Conservation (phyloP, 1,140 invertebrate genomes). For the Bicyclus anynana region DNA sequence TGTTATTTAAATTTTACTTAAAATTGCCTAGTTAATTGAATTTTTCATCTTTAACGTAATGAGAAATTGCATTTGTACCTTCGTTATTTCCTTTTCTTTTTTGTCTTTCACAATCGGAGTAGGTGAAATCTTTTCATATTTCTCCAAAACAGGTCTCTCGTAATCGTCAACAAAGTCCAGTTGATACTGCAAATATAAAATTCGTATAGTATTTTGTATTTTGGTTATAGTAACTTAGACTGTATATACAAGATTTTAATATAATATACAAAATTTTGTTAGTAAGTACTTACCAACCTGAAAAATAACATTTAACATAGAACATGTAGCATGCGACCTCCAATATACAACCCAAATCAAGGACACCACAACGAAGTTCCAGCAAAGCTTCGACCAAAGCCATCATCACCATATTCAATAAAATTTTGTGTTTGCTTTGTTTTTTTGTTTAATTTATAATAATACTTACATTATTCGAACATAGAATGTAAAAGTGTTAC, state of each 20-base stretch:
- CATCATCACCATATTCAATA: background rate
- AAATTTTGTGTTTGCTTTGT: background rate
- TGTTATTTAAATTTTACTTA: too few relatives aligned
- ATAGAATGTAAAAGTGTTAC: background rate
- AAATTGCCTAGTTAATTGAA: too few relatives aligned
- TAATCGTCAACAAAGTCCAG: conserved; percentile 80
- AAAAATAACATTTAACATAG: conserved; percentile 34
- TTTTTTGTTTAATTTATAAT: background rate
- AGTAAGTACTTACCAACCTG: conserved; percentile 22
- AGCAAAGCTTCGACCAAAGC: conserved; percentile 7
- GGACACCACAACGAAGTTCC: conserved; percentile 22
- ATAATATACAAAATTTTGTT: background rate
- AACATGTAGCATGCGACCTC: conserved; percentile 51
- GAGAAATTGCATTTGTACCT: conserved; percentile 31
- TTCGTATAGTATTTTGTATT: too few relatives aligned
- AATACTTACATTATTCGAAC: too few relatives aligned
- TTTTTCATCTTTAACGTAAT: too few relatives aligned
- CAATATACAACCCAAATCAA: conserved; percentile 27
- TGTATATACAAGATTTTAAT: too few relatives aligned
- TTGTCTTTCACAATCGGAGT: conserved; percentile 61
- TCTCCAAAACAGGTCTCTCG: conserved; percentile 82
- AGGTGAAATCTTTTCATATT: conserved; percentile 78
- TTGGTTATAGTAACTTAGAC: too few relatives aligned
- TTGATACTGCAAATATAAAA: conserved; percentile 48
- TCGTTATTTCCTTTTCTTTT: conserved; percentile 62